Base-by-base conservation (phyloP, 2,113 vertebrate species). In the Heterotis niloticus region DNA sequence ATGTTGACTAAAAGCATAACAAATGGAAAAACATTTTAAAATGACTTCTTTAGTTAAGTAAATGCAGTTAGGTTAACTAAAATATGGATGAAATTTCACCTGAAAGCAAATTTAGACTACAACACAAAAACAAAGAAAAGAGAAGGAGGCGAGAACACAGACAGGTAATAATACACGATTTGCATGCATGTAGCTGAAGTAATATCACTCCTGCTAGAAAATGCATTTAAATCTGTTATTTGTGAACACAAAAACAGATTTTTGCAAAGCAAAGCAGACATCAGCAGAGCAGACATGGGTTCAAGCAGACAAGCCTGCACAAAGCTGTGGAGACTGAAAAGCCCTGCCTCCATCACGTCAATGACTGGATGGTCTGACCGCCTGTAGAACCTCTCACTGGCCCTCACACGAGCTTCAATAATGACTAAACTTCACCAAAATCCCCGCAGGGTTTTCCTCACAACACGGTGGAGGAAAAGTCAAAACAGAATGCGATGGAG, bases 101-200 rank as follows among this genome's bases (percentile, higher is more conserved):
- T 78, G 81, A 76, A 78, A 70, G 17, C 29, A 60, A 83, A 83
- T 77, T 75, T 78, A 74, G 81, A 77, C 34, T 44, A 44, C 34
- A 86, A 81, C 82, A 85, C 84, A 80, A 83, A 64, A 77, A 85
- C 78, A 87, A 69, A 82, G 72, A 75, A 82, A 85, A 82, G 83
- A 64, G 64, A 75, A 59, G 28, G 73, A 82, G 76, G 28, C 44
- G 84, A 75, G 85, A 59, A 83, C 88, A 90, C 84, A 34, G 76
- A 84, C 82, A 87, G 83, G 88, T 84, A 23, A n/a, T 10, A 86
- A 86, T 89, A 83, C 75, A 87, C 70, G 85, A 89, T 87, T 89
- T 87, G 83, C 91, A 93, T 92, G 92, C 92, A 91, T 89, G 89
- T 89, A 90, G 89, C 89, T 14, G 89, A 88, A 88, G 88, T 9